Base-by-base conservation (phyloP, 2,888 invertebrate genomes). In the Tiliacea citrago region DNA sequence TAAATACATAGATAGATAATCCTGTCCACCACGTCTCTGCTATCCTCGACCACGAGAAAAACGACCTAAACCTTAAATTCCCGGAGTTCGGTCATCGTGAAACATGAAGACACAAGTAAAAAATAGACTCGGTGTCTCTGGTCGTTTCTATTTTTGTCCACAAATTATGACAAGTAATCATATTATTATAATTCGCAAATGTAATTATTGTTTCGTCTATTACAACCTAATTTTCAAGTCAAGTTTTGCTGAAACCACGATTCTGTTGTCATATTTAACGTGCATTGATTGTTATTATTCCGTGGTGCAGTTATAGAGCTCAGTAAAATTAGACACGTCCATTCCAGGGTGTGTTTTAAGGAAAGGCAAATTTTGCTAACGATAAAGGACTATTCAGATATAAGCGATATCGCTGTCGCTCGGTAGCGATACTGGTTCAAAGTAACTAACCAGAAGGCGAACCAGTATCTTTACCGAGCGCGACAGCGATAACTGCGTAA, bases 141-240 rank as follows among this genome's bases (percentile, higher is more conserved):
- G 21, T 57, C 21, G 49, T 60, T 35, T 60, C 73, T 86, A 84
- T 83, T 85, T 75, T 69, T 12, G 61, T 72, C 49, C 18, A 58
- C 67, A 67, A 75, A 73, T 73, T 71, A 60, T 82, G 12, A 47
- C 70, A 57, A 66, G 66, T 75, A 72, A 79, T 75, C 68, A 83
- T 60, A 60, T 77, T 65, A 73, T 62, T 73, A 82, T 57, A 73
- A 70, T 75, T 76, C 60, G 66, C 65, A 35, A 70, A 65, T 9
- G 18, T 75, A 75, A 86, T 83, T 29, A 70, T 61, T 75, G 57
- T 73, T 77, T 75, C 55, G 62, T 42, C 67, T 65, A 81, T 86
- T 70, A 75, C 61, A 66, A 68, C 16, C 72, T 76, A 77, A 86
- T 86, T 86, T 86, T 73, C 55, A 10, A 72, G 69, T 85, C 74